Base-by-base conservation (phyloP, 1,140 invertebrate genomes). In the Ditylenchus dipsaci region DNA sequence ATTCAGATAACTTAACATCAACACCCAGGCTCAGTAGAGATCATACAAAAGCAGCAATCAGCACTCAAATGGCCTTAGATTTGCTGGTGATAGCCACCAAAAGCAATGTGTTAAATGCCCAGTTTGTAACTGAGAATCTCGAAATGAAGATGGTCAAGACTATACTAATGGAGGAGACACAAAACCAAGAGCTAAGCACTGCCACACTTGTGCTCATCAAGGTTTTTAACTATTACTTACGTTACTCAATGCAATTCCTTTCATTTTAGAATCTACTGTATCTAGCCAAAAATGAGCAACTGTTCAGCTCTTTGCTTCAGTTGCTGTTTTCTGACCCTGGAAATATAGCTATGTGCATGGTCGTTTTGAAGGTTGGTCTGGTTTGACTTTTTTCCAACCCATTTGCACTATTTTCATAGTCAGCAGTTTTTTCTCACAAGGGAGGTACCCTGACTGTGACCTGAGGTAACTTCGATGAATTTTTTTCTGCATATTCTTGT, bases 211-310 rank as follows among this genome's bases (percentile, higher is more conserved):
- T 71, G 1, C 8, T 30, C 1, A 26, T 71, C 13, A 42, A 72
- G 23, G 42, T 29, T 30, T 43, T 26, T 29, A n/a, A n/a, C n/a
- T 63, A 71, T 47, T 74, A 67, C 65, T 21, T 68, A 45, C 21
- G 45, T 15, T 15, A 47, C 45, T 15, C n/a, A n/a, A n/a, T n/a
- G n/a, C n/a, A n/a, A 30, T 47, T 11, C 60, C 71, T 62, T 59
- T 68, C 81, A n/a, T 80, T 80, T 68, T 77, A 83, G 67, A 77
- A 80, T 27, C 69, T 80, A 17, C 67, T 80, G 5, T 73, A 81
- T 30, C 38, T 83, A 30, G 72, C 81, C 21, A 68, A 80, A 26
- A 80, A 74, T 38, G 79, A 83, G 43, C 78, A 82, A 38, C 71
- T 82, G 21, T 82, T 83, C 49, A 67, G 67, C 17, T 74, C 71